Base-by-base conservation (phyloP, 2,113 vertebrate genomes). In the Pionites leucogaster region DNA sequence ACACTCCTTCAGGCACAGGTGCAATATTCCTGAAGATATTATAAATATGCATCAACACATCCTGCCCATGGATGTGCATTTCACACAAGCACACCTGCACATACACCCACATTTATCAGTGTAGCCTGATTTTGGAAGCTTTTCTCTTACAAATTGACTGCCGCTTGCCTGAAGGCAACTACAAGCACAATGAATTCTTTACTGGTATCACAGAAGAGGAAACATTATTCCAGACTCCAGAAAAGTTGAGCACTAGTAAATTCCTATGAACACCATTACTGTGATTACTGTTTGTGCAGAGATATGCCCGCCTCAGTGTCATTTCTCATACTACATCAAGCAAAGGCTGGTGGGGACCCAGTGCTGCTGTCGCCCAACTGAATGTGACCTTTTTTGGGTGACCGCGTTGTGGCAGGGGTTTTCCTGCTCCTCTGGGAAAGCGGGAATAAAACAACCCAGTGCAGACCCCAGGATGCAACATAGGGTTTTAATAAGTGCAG, bases 261-360 rank as follows among this genome's bases (percentile, higher is more conserved):
- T 92, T 80, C 96, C 97, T 86, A 97, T 95, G 98, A 97, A 82
- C 98, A 96, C 98, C 98, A 99, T 99, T 99, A 99, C 98, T 98
- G 97, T 98, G 98, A 99, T 99, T 99, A 99, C 94, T 93, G 97
- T 81, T 93, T 35, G 96, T 95, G 95, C 97, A 97, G 95, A 97
- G 97, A 98, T 98, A 98, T 98, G 98, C 97, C 98, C 69, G 98
- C 98, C 98, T 98, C 95, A 92, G 98, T 99, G 99, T 99, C 99
- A 99, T 96, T 96, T 99, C 97, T 93, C 47, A 97, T 99, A 96
- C 96, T 97, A 85, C 97, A 97, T 98, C 98, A 98, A 98, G 96
- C 93, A 52, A 59, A 82, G 94, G 97, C 96, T 96, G 96, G 92
- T 97, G 95, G 94, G 97, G 95, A 92, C 96, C 97, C 87, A 84